Conservation (phyloP, 2,888 invertebrate genomes). For the Phortica magna region DNA sequence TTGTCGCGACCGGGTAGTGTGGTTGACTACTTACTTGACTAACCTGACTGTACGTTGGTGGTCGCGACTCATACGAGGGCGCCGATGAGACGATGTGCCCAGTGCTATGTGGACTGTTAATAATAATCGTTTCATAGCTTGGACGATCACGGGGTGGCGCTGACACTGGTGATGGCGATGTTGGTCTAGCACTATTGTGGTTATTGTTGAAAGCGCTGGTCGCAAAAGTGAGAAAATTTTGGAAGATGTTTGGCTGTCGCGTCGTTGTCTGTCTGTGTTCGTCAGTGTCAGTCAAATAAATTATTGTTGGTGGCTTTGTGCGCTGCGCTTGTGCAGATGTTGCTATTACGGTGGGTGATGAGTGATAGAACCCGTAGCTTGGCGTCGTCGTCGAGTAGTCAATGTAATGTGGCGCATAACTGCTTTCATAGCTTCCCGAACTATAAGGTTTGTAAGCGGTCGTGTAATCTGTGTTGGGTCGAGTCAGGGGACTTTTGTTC, state of each 20-base stretch:
- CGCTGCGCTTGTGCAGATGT: slow-evolving; percentile 48
- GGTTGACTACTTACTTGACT: slow-evolving; percentile 22
- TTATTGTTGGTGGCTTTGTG: slow-evolving; percentile 76
- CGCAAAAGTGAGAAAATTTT: slow-evolving; percentile 70
- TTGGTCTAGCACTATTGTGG: slow-evolving; percentile 49
- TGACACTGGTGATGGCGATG: slow-evolving; percentile 45
- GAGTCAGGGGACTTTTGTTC: slow-evolving; percentile 60
- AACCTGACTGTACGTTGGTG: slow-evolving; percentile 43
- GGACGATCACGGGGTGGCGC: slow-evolving; percentile 48
- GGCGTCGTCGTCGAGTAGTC: slow-evolving; percentile 54
- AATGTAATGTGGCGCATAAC: slow-evolving; percentile 59
- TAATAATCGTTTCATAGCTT: slow-evolving; percentile 41
- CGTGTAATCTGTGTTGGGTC: slow-evolving; percentile 55
- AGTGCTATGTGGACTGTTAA: slow-evolving; percentile 58
- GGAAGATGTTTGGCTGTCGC: slow-evolving; percentile 69
- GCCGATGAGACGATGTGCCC: slow-evolving; percentile 2
- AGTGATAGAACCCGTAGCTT: slow-evolving; percentile 54
- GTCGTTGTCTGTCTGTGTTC: slow-evolving; percentile 61
- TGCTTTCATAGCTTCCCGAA: slow-evolving; percentile 53
- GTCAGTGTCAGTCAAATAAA: slow-evolving; percentile 73
- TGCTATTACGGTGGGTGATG: slow-evolving; percentile 45
- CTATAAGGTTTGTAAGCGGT: slow-evolving; percentile 59
- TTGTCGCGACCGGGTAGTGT: slow-evolving; percentile 50
- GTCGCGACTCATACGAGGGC: slow-evolving; percentile 35
- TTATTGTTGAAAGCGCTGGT: slow-evolving; percentile 56